Conservation (phyloP, 2,113 vertebrate species). For the Crocuta crocuta region DNA sequence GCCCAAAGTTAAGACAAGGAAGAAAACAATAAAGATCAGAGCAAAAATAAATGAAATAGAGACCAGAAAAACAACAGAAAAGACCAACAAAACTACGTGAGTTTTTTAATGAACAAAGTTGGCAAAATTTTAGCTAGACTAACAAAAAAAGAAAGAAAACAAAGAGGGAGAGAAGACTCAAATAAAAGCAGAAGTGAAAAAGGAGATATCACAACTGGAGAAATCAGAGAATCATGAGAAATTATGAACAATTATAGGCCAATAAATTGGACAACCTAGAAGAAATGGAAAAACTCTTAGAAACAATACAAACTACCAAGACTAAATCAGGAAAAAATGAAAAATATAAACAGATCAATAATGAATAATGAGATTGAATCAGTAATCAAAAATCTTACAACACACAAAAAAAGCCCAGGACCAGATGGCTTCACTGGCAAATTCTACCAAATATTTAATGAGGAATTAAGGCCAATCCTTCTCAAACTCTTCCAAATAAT, state of each 20-base stretch:
- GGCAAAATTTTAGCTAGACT: not conserved
- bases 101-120: not conserved
- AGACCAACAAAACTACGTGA: not conserved
- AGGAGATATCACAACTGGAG: not conserved
- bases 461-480: not conserved
- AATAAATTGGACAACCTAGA: not conserved
- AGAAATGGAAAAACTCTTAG: not conserved
- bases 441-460: not conserved
- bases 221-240: not conserved
- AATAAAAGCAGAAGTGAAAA: not conserved
- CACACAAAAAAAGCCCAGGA: not conserved
- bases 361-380: not conserved
- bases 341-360: not conserved
- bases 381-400: not conserved
- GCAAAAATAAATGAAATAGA: not conserved
- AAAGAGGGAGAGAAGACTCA: not conserved
- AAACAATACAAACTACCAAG: not conserved
- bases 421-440: not conserved
- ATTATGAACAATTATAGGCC: not conserved
- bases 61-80: not conserved
- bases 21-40: not conserved
- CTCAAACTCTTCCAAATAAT: not conserved
- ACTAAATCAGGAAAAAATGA: not conserved
- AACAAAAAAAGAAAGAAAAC: not conserved
- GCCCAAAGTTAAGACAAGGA: not conserved